Evolutionary conservation across 2,888 invertebrate species (phyloP).

Genomic region (Deroplatys truncata): DNA sequence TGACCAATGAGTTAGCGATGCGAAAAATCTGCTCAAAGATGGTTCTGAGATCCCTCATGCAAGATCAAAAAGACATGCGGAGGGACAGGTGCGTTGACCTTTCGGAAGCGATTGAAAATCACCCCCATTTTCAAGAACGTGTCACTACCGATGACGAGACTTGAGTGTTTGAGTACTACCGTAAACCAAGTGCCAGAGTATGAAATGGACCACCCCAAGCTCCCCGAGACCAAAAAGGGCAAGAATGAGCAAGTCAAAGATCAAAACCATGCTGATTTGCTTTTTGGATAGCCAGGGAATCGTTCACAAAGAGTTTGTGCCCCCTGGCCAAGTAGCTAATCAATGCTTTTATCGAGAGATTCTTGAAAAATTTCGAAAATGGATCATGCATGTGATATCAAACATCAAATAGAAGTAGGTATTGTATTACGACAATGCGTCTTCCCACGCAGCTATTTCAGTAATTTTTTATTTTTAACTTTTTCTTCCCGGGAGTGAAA

Average conservation of each 20-base stretch:
- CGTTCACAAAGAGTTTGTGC: constrained; percentile 3
- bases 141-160: constrained; percentile 19
- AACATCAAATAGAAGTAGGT: not conserved
- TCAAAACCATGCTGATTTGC: not conserved
- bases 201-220: not conserved
- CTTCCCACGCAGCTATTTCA: not conserved
- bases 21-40: not conserved
- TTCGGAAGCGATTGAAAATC: not conserved
- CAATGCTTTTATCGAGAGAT: not conserved
- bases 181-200: constrained; percentile 19
- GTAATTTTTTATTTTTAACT: no score
- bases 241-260: not conserved
- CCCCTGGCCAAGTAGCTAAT: not conserved
- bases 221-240: not conserved
- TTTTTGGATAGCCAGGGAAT: not conserved
- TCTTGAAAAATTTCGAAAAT: not conserved
- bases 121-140: not conserved
- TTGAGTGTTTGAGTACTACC: constrained; percentile 31
- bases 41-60: not conserved
- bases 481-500: no score
- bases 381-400: no score
- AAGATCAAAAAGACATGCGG: not conserved
- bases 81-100: not conserved
- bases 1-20: not conserved
- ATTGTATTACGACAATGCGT: not conserved